phyloP scores from a whole-genome alignment of 2,113 vertebrate genomes.

The Panthera tigris region DNA sequence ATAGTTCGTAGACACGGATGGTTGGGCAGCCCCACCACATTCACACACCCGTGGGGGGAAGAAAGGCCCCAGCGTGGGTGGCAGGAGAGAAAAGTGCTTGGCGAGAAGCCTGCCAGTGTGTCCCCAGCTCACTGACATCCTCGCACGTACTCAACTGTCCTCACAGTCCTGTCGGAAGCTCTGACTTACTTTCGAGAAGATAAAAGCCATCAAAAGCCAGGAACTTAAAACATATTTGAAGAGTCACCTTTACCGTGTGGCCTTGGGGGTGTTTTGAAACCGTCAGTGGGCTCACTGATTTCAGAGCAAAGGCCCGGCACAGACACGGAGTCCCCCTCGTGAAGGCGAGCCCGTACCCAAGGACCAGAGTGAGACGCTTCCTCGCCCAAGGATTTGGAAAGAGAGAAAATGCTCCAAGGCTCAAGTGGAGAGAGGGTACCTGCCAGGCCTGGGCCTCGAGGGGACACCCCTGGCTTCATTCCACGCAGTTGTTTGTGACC shows the following conservation, averaged over 20 bases:
- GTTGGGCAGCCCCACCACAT: fast-evolving
- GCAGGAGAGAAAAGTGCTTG: fast-evolving
- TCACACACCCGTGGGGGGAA: neutral
- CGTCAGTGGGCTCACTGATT: neutral
- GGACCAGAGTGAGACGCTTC: neutral
- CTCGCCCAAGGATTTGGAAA: neutral
- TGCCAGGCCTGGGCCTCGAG: fast-evolving
- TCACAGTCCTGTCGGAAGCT: neutral
- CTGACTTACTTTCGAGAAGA: conserved; percentile 58
- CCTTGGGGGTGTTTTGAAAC: conserved; percentile 65
- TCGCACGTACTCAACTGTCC: neutral
- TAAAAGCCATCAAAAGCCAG: conserved; percentile 68
- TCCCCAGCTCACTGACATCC: neutral
- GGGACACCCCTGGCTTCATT: fast-evolving
- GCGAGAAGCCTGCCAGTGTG: neutral
- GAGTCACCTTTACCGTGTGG: conserved; percentile 64
- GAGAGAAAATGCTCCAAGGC: neutral
- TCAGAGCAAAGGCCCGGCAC: conserved; percentile 31
- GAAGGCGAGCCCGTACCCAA: neutral
- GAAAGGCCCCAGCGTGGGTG: neutral
- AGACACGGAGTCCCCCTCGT: neutral
- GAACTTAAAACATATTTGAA: conserved; percentile 61
- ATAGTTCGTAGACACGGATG: fast-evolving
- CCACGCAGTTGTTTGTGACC: fast-evolving
- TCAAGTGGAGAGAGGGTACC: fast-evolving